Evolutionary conservation across 2,797 vertebrate genomes (phyloP).

Genomic region (Cottoperca gobio): DNA sequence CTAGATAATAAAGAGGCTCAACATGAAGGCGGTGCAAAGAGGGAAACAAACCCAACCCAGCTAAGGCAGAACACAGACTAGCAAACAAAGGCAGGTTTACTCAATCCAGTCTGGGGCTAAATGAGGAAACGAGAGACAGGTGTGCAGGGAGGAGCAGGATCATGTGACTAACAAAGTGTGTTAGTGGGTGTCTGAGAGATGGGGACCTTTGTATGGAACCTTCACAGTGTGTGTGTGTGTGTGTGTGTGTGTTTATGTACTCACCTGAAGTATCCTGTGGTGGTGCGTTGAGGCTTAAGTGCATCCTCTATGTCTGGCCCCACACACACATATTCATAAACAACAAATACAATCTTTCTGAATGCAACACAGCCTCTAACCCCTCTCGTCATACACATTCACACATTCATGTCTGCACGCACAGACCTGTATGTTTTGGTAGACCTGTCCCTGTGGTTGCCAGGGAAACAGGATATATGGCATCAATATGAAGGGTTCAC

Average conservation of each 20-base stretch:
- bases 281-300: conserved; percentile 74
- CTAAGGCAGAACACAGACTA: neutral
- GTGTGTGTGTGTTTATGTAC: neutral
- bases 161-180: neutral
- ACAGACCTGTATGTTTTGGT: conserved; percentile 71
- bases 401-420: neutral
- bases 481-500: conserved; percentile 71
- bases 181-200: neutral
- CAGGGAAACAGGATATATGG: conserved; percentile 81
- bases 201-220: neutral
- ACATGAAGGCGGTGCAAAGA: neutral
- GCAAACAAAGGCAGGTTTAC: neutral
- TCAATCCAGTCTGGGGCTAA: conserved; percentile 1
- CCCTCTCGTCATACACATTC: conserved; percentile 26
- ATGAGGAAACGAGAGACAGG: neutral
- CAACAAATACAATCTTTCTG: conserved; percentile 39
- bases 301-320: too few species aligned
- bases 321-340: conserved; percentile 40
- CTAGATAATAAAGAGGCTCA: neutral
- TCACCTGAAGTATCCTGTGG: conserved; percentile 66
- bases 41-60: neutral
- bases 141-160: neutral
- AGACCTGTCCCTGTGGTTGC: conserved; percentile 72
- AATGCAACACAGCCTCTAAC: neutral
- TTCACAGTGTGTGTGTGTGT: neutral